Conservation (phyloP, 2,113 vertebrate genomes). For the Spheniscus mendiculus region DNA sequence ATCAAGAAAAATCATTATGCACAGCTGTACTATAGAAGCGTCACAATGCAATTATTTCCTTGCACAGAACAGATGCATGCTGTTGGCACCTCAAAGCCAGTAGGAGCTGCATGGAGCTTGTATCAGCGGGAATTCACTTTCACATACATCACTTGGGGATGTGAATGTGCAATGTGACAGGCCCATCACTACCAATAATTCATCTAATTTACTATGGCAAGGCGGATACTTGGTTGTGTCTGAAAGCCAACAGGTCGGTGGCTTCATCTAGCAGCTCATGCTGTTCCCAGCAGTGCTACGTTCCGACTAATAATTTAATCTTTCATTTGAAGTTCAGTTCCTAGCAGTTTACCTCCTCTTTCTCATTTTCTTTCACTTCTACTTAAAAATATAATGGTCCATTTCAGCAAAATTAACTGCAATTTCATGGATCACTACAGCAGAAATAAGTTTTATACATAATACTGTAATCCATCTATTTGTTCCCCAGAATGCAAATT, state of each 20-base stretch:
- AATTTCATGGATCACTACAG: conserved; percentile 59
- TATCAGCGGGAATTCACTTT: background rate
- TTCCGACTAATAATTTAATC: conserved; percentile 56
- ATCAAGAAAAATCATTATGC: background rate
- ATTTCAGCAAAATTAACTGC: conserved; percentile 65
- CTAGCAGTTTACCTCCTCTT: conserved; percentile 27
- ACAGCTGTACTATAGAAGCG: background rate
- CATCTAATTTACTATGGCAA: conserved; percentile 24
- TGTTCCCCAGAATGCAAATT: conserved; percentile 23
- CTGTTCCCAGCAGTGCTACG: conserved; percentile 19
- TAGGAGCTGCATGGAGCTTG: background rate
- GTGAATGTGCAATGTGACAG: conserved; percentile 36
- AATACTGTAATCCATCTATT: conserved; percentile 20
- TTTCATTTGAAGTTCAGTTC: conserved; percentile 21
- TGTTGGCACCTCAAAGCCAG: background rate
- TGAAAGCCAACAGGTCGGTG: conserved; percentile 44
- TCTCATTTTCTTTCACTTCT: conserved; percentile 35
- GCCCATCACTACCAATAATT: conserved; percentile 23
- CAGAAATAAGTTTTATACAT: conserved; percentile 41
- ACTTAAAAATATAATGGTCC: conserved; percentile 36
- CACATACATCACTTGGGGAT: conserved; percentile 13
- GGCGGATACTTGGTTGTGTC: background rate
- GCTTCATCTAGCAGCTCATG: conserved; percentile 25
- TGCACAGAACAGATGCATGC: conserved; percentile 14
- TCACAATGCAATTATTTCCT: background rate